Conservation (phyloP, 2,113 vertebrate genomes). For the Oostethus manadensis region DNA sequence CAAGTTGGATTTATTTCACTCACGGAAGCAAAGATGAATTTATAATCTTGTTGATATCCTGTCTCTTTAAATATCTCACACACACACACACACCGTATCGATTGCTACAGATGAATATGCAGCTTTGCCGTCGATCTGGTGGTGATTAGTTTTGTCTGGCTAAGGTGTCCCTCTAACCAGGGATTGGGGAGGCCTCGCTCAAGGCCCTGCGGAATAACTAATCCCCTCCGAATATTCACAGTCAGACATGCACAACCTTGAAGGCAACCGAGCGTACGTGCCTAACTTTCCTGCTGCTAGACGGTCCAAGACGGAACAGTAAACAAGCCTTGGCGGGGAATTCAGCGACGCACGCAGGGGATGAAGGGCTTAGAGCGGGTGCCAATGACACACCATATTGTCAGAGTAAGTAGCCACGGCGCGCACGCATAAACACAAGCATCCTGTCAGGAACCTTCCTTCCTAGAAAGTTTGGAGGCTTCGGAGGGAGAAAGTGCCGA, state of each 20-base stretch:
- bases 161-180: background rate
- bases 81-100: background rate
- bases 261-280: background rate
- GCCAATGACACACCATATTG: background rate
- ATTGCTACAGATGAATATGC: background rate
- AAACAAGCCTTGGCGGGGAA: slow-evolving; percentile 3
- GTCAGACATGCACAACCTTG: slow-evolving; percentile 9
- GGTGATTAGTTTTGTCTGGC: slow-evolving; percentile 1
- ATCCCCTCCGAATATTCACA: slow-evolving; percentile 19
- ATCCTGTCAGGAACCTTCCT: background rate
- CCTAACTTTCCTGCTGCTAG: slow-evolving; percentile 4
- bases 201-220: slow-evolving; percentile 22
- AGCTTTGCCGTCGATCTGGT: background rate
- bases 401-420: background rate
- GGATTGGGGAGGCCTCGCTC: slow-evolving; percentile 3
- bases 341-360: background rate
- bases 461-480: background rate
- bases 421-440: background rate
- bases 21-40: too few relatives aligned
- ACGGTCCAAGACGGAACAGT: slow-evolving; percentile 10
- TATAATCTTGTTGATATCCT: too few relatives aligned
- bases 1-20: too few relatives aligned
- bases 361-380: background rate
- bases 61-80: too few relatives aligned
- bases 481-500: background rate